Base-by-base conservation (phyloP, 2,888 invertebrate genomes). In the Fragum whitleyi region DNA sequence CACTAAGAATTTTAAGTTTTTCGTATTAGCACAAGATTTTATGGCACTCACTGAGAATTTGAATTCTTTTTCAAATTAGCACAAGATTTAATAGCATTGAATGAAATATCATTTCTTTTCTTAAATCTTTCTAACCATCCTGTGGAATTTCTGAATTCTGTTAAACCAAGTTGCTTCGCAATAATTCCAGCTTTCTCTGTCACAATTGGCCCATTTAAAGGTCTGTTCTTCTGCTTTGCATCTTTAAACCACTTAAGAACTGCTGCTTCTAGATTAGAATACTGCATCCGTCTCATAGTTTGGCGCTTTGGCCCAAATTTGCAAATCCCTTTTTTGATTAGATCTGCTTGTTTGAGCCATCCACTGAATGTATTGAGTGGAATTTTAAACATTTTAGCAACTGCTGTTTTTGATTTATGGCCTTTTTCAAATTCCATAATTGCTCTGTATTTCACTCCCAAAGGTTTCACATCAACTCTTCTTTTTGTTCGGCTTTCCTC, bases 281-380 rank as follows among this genome's bases (percentile, higher is more conserved):
- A 26, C 11, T 57, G 7, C 21, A 14, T 19, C 11, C 28, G 26
- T 28, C 23, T 57, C 26, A 57, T 14, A 14, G 23, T 57, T 7
- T 23, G 57, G 9, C 57, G 23, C 1, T 23, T 57, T 5, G 57
- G 57, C 9, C 57, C 57, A 57, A 26, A 57, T 28, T 57, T 57
- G 0, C 3, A 28, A 23, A 21, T 26, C 0, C 57, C 57, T 1
- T 23, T 0, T 19, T 57, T 57, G 9, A 83, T 83, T 14, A 21
- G 36, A 1, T 80, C 78, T 28, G 67, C 57, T 3, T 57, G 7
- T 26, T 57, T 23, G 3, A 57, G 57, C 57, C 57, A 57, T 3
- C 57, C 57, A 19, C 23, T 19, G 3, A 57, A 26, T 23, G 57
- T 57, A 57, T 23, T 57, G 2, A 14, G 2, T n/a, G 57, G 57